A percentile compares a stretch with the other conserved stretches of the same genome.
Evolutionary conservation across 2,888 invertebrate species (phyloP).

Genomic region (Lasioglossum morio): DNA sequence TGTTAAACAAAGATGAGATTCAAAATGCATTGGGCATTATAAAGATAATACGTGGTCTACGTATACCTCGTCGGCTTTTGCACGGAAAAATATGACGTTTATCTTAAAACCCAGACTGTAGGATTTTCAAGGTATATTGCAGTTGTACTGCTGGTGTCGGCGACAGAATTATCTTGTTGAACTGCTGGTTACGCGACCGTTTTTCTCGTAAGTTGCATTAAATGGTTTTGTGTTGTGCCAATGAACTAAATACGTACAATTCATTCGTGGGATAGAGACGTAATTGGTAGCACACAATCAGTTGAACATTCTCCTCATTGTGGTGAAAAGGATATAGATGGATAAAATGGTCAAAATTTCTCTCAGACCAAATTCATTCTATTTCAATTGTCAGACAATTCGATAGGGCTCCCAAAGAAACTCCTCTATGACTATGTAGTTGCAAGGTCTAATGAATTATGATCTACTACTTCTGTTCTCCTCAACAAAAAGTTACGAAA

Average conservation of each 20-base stretch:
- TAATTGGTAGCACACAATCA: background rate
- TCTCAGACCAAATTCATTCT: too few relatives aligned
- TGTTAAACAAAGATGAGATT: too few relatives aligned
- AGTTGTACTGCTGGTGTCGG: background rate
- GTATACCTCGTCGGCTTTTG: background rate
- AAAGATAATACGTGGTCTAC: background rate
- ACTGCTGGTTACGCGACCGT: background rate
- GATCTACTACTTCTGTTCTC: too few relatives aligned
- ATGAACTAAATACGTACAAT: slow-evolving; percentile 3
- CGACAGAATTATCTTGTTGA: background rate
- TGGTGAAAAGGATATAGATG: background rate
- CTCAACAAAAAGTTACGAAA: too few relatives aligned
- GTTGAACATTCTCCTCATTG: background rate
- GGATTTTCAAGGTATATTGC: background rate
- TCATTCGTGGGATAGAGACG: background rate
- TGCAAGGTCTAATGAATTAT: too few relatives aligned
- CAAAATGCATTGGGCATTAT: background rate
- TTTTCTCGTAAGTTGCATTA: slow-evolving; percentile 3
- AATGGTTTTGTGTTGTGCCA: background rate
- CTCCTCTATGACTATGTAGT: too few relatives aligned
- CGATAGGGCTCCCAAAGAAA: too few relatives aligned
- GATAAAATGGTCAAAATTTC: too few relatives aligned
- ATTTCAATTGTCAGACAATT: too few relatives aligned
- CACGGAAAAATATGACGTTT: background rate
- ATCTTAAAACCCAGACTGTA: slow-evolving; percentile 2